Evolutionary conservation across 2,113 vertebrate genomes (phyloP).

Genomic region (Corythoichthys haematopterus): DNA sequence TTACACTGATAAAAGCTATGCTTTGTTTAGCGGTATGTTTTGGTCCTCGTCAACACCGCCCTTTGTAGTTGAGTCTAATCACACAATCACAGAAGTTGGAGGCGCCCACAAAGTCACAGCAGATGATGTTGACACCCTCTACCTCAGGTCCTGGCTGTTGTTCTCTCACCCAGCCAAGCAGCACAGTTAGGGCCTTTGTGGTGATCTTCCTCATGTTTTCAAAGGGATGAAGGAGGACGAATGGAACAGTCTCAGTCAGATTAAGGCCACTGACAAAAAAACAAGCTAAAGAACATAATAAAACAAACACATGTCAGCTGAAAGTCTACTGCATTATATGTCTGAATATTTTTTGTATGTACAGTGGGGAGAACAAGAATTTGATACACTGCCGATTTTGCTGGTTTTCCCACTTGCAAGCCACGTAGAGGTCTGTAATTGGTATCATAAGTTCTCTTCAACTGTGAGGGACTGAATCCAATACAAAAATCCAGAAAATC

Average conservation of each 20-base stretch:
- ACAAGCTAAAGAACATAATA: slow-evolving; percentile 34
- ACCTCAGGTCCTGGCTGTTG: slow-evolving; percentile 50
- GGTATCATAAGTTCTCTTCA: no score
- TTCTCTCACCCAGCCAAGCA: slow-evolving; percentile 59
- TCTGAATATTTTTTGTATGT: neutral
- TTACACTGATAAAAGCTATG: neutral
- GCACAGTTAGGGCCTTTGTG: slow-evolving; percentile 24
- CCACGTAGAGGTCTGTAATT: no score
- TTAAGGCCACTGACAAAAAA: slow-evolving; percentile 73
- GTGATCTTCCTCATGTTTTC: slow-evolving; percentile 67
- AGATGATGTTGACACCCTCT: slow-evolving; percentile 63
- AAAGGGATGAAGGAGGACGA: slow-evolving; percentile 61
- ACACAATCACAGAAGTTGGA: slow-evolving; percentile 59
- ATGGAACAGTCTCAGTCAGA: slow-evolving; percentile 63
- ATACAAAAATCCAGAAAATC: no score
- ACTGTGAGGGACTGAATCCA: no score
- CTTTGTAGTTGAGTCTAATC: slow-evolving; percentile 62
- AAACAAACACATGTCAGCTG: neutral
- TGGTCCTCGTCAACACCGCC: neutral
- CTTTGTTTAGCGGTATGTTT: neutral
- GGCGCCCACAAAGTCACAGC: slow-evolving; percentile 65
- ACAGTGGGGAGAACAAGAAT: no score
- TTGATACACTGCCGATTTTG: no score
- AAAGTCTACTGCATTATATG: neutral
- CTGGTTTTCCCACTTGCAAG: no score